These are phyloP conservation scores for Grus americana DNA, from an alignment of 2,113 vertebrate species.

Conservation along the genomic window DNA sequence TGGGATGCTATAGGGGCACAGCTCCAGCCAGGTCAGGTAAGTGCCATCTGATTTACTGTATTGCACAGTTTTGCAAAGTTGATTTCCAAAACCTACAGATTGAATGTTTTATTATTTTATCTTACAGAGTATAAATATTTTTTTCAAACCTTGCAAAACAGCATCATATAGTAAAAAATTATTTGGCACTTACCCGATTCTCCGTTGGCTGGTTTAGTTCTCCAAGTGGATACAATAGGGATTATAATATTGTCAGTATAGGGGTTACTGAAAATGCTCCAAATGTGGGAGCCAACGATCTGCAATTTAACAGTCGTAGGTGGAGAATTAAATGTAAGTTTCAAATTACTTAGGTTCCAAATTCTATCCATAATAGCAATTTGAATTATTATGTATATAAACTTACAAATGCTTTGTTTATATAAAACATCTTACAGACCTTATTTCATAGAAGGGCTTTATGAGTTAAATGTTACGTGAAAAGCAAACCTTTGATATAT, in stretches of 20 bases:
- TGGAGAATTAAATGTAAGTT: background rate
- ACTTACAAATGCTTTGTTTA: conserved; percentile 3
- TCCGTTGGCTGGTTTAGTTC: conserved; percentile 16
- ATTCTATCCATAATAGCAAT: background rate
- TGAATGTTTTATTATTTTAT: conserved; percentile 2
- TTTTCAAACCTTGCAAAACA: conserved; percentile 68
- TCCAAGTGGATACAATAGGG: background rate
- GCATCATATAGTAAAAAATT: conserved; percentile 63
- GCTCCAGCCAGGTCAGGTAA: conserved; percentile 58
- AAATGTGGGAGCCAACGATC: background rate
- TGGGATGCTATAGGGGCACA: conserved; percentile 46
- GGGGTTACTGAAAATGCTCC: background rate
- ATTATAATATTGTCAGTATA: background rate
- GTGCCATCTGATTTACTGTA: conserved; percentile 65
- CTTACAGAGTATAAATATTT: background rate
- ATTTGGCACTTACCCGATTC: conserved; percentile 60
- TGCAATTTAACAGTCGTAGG: background rate
- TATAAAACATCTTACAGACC: background rate
- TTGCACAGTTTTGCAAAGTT: conserved; percentile 69
- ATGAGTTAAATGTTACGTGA: background rate
- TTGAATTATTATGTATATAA: conserved; percentile 8
- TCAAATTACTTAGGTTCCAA: background rate
- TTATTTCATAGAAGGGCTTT: background rate
- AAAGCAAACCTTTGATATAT: background rate
- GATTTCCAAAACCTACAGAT: conserved; percentile 14